Percentiles rank a stretch among this genome's conserved stretches.
phyloP scores from a whole-genome alignment of 1,140 invertebrate species.

The Leptinotarsa lineolata region DNA sequence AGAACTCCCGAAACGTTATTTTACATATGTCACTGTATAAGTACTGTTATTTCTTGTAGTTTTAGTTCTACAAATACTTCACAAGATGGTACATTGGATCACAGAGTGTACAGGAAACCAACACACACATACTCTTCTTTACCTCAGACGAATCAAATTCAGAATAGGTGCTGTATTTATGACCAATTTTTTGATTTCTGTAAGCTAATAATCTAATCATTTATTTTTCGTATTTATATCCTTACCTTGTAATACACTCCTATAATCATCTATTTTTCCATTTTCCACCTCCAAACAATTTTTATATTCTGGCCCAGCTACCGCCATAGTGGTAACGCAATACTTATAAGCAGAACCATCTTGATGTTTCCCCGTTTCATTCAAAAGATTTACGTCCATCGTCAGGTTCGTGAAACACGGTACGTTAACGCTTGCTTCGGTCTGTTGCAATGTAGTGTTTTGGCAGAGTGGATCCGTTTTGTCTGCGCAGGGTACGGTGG shows the following conservation, averaged over 20 bases:
- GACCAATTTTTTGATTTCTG: too few species aligned
- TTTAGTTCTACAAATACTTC: too few species aligned
- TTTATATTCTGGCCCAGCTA: slow-evolving; percentile 41
- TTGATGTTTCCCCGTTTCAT: slow-evolving; percentile 32
- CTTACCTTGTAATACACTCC: slow-evolving; percentile 33
- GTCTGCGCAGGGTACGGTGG: slow-evolving; percentile 41
- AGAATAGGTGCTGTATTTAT: too few species aligned
- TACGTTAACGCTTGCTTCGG: slow-evolving; percentile 35
- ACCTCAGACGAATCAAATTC: too few species aligned
- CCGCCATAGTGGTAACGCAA: slow-evolving; percentile 46
- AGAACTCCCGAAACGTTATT: too few species aligned
- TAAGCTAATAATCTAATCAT: too few species aligned
- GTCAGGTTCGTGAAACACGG: slow-evolving; percentile 45
- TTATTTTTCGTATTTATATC: neutral
- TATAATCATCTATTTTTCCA: slow-evolving; percentile 30
- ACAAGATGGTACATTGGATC: too few species aligned
- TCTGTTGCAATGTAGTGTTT: slow-evolving; percentile 38
- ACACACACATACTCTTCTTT: too few species aligned
- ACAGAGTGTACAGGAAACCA: too few species aligned
- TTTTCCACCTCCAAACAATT: slow-evolving; percentile 23
- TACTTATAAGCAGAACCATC: slow-evolving; percentile 39
- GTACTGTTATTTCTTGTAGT: too few species aligned
- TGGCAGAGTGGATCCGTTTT: slow-evolving; percentile 41
- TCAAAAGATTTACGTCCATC: slow-evolving; percentile 36
- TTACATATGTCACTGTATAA: too few species aligned